These are phyloP conservation scores for Deroptyus accipitrinus DNA, from an alignment of 2,113 vertebrate genomes.

Conservation along the genomic window DNA sequence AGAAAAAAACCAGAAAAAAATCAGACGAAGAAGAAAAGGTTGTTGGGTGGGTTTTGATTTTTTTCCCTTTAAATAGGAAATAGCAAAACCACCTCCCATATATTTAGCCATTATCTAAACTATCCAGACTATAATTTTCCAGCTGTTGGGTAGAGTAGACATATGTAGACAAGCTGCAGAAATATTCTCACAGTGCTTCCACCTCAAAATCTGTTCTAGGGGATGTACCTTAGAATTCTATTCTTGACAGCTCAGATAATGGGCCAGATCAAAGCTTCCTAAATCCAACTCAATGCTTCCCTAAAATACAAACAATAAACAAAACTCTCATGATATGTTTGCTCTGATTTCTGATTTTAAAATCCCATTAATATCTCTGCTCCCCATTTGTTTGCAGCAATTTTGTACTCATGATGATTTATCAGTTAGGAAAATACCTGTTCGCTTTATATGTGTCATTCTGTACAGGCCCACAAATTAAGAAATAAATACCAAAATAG, in stretches of 20 bases:
- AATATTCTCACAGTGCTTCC: background rate
- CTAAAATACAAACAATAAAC: conserved; percentile 11
- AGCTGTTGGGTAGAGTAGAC: background rate
- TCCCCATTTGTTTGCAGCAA: background rate
- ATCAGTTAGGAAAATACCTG: background rate
- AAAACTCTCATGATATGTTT: conserved; percentile 14
- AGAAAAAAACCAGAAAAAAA: background rate
- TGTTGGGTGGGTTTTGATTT: background rate
- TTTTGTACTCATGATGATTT: background rate
- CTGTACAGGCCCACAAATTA: background rate
- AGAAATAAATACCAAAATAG: background rate
- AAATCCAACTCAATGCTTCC: background rate
- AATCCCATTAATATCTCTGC: background rate
- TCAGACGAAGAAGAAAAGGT: background rate
- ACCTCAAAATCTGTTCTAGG: background rate
- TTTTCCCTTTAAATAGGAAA: background rate
- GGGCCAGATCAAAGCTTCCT: background rate
- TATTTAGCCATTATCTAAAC: background rate
- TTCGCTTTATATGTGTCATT: background rate
- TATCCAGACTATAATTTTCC: background rate
- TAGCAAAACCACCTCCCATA: background rate
- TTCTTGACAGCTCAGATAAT: background rate
- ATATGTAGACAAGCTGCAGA: background rate
- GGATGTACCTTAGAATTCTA: background rate
- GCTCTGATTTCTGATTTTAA: conserved; percentile 6